Evolutionary conservation across 2,888 invertebrate genomes (phyloP).

Genomic region (Brassicogethes aeneus): DNA sequence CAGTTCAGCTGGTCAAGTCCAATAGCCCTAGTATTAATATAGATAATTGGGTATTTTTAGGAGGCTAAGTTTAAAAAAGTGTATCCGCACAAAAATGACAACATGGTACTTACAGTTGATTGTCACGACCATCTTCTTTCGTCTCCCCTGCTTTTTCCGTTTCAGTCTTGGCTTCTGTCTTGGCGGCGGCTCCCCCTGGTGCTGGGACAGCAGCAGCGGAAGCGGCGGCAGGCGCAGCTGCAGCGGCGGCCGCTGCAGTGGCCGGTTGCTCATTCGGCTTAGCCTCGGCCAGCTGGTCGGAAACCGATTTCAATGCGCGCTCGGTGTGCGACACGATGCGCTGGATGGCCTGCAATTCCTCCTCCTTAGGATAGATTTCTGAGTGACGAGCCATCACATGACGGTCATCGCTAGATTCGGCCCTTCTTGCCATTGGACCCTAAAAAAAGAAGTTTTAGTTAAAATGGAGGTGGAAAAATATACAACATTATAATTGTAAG

Average conservation of each 20-base stretch:
- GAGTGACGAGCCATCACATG: constrained; percentile 91
- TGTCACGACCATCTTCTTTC: constrained; percentile 70
- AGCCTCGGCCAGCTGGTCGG: constrained; percentile 74
- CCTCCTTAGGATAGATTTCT: constrained; percentile 88
- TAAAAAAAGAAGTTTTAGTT: constrained; percentile 11
- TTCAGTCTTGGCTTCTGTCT: constrained; percentile 47
- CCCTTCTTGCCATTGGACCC: constrained; percentile 56
- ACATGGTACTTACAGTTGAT: constrained; percentile 54
- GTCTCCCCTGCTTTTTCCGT: constrained; percentile 26
- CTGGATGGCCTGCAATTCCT: constrained; percentile 82
- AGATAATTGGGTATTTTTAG: no score
- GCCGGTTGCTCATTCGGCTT: constrained; percentile 30
- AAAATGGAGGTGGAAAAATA: neutral
- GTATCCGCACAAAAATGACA: no score
- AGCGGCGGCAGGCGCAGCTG: constrained; percentile 9
- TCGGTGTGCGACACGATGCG: constrained; percentile 89
- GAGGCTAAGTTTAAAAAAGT: no score
- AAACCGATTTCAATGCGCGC: constrained; percentile 87
- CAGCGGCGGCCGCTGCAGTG: constrained; percentile 9
- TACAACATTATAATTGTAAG: no score
- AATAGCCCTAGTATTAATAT: no score
- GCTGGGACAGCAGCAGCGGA: constrained; percentile 2
- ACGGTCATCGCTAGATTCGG: constrained; percentile 92
- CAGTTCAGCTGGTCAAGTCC: no score
- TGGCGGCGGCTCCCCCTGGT: constrained; percentile 31